phyloP scores from a whole-genome alignment of 1,140 invertebrate species.

The Zaprionus ornatus region DNA sequence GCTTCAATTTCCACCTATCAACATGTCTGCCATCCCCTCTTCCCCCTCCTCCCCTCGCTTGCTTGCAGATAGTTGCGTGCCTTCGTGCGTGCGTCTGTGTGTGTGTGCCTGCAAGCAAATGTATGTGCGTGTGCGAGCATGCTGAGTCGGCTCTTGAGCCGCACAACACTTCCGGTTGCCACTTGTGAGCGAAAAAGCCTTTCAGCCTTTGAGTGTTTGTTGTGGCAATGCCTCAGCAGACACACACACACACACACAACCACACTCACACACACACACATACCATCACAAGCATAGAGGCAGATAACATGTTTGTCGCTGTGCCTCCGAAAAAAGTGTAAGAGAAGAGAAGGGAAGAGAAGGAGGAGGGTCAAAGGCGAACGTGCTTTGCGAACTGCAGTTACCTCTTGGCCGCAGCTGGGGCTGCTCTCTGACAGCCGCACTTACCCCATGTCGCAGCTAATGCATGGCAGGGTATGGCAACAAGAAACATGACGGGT shows the following conservation, averaged over 20 bases:
- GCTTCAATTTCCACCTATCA: constrained; percentile 80
- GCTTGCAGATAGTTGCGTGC: constrained; percentile 14
- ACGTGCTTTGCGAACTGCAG: not conserved
- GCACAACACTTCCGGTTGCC: constrained; percentile 81
- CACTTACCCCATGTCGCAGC: not conserved
- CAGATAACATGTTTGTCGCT: constrained; percentile 8
- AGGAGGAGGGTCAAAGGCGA: too few species aligned
- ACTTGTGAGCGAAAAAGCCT: constrained; percentile 77
- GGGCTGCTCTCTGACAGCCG: not conserved
- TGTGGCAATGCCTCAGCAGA: constrained; percentile 60
- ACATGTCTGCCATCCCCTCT: constrained; percentile 62
- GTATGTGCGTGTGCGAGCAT: constrained; percentile 46
- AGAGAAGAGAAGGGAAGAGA: not conserved
- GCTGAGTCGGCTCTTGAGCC: constrained; percentile 74
- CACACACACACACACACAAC: constrained; percentile 3
- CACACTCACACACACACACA: constrained; percentile 9
- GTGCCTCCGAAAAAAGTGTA: not conserved
- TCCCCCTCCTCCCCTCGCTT: not conserved
- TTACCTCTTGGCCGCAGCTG: not conserved
- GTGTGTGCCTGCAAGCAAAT: constrained; percentile 9
- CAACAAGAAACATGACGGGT: constrained; percentile 40
- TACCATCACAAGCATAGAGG: not conserved
- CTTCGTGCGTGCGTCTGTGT: constrained; percentile 4
- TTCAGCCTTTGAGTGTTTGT: constrained; percentile 70
- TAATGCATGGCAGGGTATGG: constrained; percentile 23